Conservation (phyloP, 1,140 invertebrate genomes). For the Aleiodes sp. region DNA sequence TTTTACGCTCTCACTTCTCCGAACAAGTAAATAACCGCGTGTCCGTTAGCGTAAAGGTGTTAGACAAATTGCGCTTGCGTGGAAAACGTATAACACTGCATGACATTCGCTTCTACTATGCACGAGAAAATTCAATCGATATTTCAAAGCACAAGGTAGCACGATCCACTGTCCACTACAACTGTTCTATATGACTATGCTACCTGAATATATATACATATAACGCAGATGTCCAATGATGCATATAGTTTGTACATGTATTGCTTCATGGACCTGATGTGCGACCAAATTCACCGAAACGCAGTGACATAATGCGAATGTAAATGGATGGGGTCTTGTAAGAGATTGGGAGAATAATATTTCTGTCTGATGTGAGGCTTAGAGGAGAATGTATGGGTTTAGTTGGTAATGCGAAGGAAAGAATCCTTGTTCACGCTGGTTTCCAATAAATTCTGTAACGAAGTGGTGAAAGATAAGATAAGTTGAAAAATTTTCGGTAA, state of each 20-base stretch:
- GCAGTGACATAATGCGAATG: too few relatives aligned
- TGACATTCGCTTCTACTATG: slow-evolving; percentile 1
- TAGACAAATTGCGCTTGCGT: slow-evolving; percentile 17
- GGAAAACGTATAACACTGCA: slow-evolving; percentile 8
- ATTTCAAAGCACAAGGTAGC: slow-evolving; percentile 6
- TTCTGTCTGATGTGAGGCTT: too few relatives aligned
- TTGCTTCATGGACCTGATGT: not conserved
- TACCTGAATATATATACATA: too few relatives aligned
- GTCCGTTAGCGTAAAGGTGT: slow-evolving; percentile 7
- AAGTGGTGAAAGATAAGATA: too few relatives aligned
- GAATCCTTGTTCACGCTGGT: too few relatives aligned
- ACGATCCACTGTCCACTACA: slow-evolving; percentile 13
- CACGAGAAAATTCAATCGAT: slow-evolving; percentile 13
- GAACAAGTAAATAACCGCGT: slow-evolving; percentile 4
- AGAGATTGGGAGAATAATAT: too few relatives aligned
- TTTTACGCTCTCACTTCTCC: too few relatives aligned
- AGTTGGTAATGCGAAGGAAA: too few relatives aligned
- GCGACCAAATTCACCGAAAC: not conserved
- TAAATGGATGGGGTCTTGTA: too few relatives aligned
- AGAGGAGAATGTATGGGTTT: too few relatives aligned
- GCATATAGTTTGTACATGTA: not conserved
- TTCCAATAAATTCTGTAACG: too few relatives aligned
- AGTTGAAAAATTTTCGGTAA: too few relatives aligned
- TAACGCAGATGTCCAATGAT: slow-evolving; percentile 2
- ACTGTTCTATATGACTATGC: not conserved